phyloP scores from a whole-genome alignment of 2,888 invertebrate genomes.

The Amphipoea oculea region DNA sequence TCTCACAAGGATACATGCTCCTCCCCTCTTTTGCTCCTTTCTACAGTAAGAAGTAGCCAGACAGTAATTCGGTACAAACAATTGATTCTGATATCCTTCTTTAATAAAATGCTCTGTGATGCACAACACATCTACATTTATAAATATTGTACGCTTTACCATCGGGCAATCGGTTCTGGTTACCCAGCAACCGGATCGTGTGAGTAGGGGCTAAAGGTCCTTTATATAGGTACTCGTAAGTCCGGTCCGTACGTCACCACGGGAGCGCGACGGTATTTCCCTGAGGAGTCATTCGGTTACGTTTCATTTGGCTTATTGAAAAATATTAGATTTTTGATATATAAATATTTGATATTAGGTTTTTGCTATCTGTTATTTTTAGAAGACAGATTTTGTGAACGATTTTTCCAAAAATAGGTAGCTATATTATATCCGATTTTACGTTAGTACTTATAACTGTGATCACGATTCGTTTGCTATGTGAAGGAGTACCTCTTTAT shows the following conservation, averaged over 20 bases:
- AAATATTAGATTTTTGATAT: conserved; percentile 20
- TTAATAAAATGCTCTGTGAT: too few species aligned
- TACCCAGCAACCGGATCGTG: background rate
- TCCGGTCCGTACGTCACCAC: conserved; percentile 23
- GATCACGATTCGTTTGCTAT: background rate
- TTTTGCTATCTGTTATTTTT: background rate
- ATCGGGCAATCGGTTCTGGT: background rate
- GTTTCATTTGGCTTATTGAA: conserved; percentile 50
- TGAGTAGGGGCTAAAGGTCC: background rate
- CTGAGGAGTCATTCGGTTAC: conserved; percentile 37
- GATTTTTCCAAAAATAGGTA: background rate
- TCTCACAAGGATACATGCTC: too few species aligned
- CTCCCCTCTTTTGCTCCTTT: too few species aligned
- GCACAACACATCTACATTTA: too few species aligned
- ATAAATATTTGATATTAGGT: conserved; percentile 5
- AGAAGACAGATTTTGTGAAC: conserved; percentile 7
- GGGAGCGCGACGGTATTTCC: conserved; percentile 48
- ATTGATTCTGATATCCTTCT: too few species aligned
- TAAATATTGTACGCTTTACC: background rate
- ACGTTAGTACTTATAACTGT: background rate
- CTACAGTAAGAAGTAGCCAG: too few species aligned
- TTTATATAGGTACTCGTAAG: background rate
- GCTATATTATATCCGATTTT: background rate
- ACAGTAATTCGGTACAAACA: too few species aligned
- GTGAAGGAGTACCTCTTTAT: background rate